Evolutionary conservation across 2,888 invertebrate species (phyloP).

Genomic region (Agonopterix alstromeriana): DNA sequence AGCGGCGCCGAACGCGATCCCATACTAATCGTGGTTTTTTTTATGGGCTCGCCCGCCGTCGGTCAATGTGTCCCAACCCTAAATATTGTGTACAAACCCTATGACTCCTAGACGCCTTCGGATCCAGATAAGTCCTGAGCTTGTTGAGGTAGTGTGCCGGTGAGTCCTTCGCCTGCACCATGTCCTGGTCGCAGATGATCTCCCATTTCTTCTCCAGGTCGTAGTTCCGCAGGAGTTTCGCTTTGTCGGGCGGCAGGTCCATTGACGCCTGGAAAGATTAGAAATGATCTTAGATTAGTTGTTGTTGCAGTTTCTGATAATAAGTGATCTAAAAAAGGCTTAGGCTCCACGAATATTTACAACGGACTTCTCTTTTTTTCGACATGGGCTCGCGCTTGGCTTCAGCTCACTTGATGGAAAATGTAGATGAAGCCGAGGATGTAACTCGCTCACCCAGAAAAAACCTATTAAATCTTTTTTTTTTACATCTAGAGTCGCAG

Average conservation of each 20-base stretch:
- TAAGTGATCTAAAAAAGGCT: conserved; percentile 12
- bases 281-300: neutral
- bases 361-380: neutral
- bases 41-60: too few relatives aligned
- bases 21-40: too few relatives aligned
- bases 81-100: conserved; percentile 79
- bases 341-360: conserved; percentile 5
- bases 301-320: conserved; percentile 9
- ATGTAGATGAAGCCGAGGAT: too few relatives aligned
- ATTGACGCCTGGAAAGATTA: conserved; percentile 91
- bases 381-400: too few relatives aligned
- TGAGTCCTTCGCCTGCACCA: conserved; percentile 98
- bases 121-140: conserved; percentile 95
- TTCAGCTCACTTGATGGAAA: too few relatives aligned
- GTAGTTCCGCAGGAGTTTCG: conserved; percentile 95
- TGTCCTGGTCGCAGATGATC: conserved; percentile 99
- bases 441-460: too few relatives aligned
- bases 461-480: too few relatives aligned
- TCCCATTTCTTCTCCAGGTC: conserved; percentile 99
- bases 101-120: conserved; percentile 96
- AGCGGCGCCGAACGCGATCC: too few relatives aligned
- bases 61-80: too few relatives aligned
- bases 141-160: conserved; percentile 98
- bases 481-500: too few relatives aligned
- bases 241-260: conserved; percentile 99